Evolutionary conservation across 2,888 invertebrate genomes (phyloP).

Genomic region (Lasioglossum zephyrum): DNA sequence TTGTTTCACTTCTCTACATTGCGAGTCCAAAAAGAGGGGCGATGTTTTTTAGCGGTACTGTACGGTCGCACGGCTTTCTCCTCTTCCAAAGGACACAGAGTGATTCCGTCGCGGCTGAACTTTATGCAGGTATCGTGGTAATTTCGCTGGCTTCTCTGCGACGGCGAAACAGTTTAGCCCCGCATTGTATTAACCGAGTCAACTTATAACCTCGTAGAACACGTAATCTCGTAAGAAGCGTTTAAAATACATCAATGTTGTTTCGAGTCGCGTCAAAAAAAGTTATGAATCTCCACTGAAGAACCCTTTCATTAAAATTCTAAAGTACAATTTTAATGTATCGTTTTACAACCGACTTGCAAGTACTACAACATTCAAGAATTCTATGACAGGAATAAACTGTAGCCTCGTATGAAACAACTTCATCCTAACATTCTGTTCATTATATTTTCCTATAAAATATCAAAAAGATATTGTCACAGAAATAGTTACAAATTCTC

Average conservation of each 20-base stretch:
- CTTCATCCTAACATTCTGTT: not conserved
- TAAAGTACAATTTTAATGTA: not conserved
- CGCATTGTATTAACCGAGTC: slow-evolving; percentile 59
- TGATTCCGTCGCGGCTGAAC: slow-evolving; percentile 2
- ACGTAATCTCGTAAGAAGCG: slow-evolving; percentile 59
- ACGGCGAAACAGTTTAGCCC: slow-evolving; percentile 55
- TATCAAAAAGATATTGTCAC: not conserved
- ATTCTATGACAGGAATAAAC: not conserved
- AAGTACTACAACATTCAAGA: not conserved
- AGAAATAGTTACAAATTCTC: not conserved
- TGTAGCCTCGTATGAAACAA: not conserved
- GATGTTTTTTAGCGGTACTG: not conserved
- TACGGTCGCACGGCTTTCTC: not conserved
- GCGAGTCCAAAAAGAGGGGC: not conserved
- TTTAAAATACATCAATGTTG: slow-evolving; percentile 54
- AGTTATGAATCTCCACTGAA: not conserved
- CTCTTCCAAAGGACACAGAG: not conserved
- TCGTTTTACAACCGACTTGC: no score
- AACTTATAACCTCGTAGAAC: slow-evolving; percentile 61
- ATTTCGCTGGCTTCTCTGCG: slow-evolving; percentile 60
- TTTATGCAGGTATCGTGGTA: slow-evolving; percentile 45
- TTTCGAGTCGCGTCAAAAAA: slow-evolving; percentile 24
- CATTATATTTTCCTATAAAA: not conserved
- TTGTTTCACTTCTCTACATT: not conserved
- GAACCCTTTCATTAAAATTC: not conserved